These are phyloP conservation scores for Platichthys flesus DNA, from an alignment of 2,113 vertebrate genomes.

Conservation along the genomic window DNA sequence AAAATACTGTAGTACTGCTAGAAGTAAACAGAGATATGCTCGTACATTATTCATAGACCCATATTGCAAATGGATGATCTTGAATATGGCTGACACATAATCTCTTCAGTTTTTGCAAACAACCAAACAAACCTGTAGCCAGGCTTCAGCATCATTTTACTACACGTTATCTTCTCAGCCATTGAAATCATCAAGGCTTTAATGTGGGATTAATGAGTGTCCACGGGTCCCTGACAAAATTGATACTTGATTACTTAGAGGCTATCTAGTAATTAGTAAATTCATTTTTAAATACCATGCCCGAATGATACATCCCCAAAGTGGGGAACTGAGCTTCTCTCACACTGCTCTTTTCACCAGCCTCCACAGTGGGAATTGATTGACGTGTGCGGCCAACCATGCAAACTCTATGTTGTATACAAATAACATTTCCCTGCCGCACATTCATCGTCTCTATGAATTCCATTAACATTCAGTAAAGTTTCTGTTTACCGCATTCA, in stretches of 20 bases:
- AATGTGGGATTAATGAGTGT: background rate
- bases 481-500: slow-evolving; percentile 50
- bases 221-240: background rate
- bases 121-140: background rate
- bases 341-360: slow-evolving; percentile 1
- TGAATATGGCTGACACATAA: slow-evolving; percentile 13
- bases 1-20: slow-evolving; percentile 41
- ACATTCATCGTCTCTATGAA: slow-evolving; percentile 30
- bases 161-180: background rate
- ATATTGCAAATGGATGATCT: slow-evolving; percentile 15
- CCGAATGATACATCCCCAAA: background rate
- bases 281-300: too few relatives aligned
- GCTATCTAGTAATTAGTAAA: too few relatives aligned
- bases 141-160: background rate
- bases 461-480: slow-evolving; percentile 52
- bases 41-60: slow-evolving; percentile 46
- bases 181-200: background rate
- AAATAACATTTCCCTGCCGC: slow-evolving; percentile 44
- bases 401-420: slow-evolving; percentile 34
- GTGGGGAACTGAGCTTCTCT: background rate
- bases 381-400: slow-evolving; percentile 45
- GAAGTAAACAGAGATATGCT: slow-evolving; percentile 8
- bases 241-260: background rate
- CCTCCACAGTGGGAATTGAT: slow-evolving; percentile 31
- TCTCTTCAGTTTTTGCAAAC: slow-evolving; percentile 1